Percentiles rank a stretch among this genome's conserved stretches.
Evolutionary conservation across 1,140 invertebrate genomes (phyloP).

Genomic region (Hormaphis cornu): DNA sequence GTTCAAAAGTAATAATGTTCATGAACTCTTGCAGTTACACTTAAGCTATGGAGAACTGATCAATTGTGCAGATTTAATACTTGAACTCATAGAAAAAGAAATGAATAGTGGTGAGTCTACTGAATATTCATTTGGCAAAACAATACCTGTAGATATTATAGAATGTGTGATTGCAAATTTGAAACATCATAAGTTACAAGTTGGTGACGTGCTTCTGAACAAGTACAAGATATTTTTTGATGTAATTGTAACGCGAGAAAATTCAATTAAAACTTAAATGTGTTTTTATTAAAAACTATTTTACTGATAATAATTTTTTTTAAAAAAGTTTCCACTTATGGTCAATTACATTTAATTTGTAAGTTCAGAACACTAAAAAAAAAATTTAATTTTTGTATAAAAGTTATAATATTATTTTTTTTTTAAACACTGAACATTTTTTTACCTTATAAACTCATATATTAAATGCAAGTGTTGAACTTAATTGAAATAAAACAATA

Average conservation of each 20-base stretch:
- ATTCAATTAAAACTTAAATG: not conserved
- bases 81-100: constrained; percentile 9
- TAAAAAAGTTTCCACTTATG: too few species aligned
- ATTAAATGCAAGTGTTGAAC: too few species aligned
- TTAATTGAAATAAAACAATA: too few species aligned
- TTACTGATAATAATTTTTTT: too few species aligned
- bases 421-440: too few species aligned
- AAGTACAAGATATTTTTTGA: constrained; percentile 17
- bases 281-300: too few species aligned
- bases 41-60: constrained; percentile 24
- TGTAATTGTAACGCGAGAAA: not conserved
- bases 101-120: not conserved
- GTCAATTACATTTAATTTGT: too few species aligned
- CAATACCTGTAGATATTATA: constrained; percentile 14
- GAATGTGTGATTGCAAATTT: constrained; percentile 11
- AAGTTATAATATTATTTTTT: too few species aligned
- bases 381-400: too few species aligned
- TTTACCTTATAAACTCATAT: too few species aligned
- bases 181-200: constrained; percentile 12
- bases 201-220: not conserved
- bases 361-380: too few species aligned
- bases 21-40: constrained; percentile 6
- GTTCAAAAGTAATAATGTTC: constrained; percentile 9
- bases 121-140: not conserved
- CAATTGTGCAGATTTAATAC: constrained; percentile 2